These are phyloP conservation scores for Eupithecia pulchellata DNA, from an alignment of 2,888 invertebrate species.

Conservation along the genomic window DNA sequence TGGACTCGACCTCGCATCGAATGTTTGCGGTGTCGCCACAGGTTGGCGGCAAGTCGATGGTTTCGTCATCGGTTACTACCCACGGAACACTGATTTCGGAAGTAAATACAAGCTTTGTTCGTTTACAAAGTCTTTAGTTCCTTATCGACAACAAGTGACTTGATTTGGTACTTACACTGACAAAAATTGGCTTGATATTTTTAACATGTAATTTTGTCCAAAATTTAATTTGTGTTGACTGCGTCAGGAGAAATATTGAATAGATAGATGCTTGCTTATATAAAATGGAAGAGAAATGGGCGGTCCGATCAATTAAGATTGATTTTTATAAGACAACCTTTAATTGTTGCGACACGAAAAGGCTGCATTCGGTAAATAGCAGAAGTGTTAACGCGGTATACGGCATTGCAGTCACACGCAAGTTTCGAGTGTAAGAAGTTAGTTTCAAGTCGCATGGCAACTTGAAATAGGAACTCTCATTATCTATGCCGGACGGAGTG, in stretches of 20 bases:
- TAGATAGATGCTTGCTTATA: no score
- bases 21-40: constrained; percentile 38
- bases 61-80: constrained; percentile 34
- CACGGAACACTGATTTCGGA: constrained; percentile 32
- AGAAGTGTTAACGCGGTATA: neutral
- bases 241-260: neutral
- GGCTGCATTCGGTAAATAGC: neutral
- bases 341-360: no score
- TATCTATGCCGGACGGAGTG: neutral
- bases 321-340: no score
- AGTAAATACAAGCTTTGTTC: constrained; percentile 32
- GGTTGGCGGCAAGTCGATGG: constrained; percentile 14
- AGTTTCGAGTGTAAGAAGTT: neutral
- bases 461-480: neutral
- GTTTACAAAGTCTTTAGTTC: constrained; percentile 15
- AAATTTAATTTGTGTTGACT: neutral
- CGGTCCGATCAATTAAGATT: no score
- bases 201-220: neutral
- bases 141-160: neutral
- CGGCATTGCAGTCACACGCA: neutral
- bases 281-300: no score
- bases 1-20: constrained; percentile 37
- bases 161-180: neutral
- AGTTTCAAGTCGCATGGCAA: no score
- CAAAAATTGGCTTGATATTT: neutral